Conservation (phyloP, 2,113 vertebrate species). For the Protomyctophum bolini region DNA sequence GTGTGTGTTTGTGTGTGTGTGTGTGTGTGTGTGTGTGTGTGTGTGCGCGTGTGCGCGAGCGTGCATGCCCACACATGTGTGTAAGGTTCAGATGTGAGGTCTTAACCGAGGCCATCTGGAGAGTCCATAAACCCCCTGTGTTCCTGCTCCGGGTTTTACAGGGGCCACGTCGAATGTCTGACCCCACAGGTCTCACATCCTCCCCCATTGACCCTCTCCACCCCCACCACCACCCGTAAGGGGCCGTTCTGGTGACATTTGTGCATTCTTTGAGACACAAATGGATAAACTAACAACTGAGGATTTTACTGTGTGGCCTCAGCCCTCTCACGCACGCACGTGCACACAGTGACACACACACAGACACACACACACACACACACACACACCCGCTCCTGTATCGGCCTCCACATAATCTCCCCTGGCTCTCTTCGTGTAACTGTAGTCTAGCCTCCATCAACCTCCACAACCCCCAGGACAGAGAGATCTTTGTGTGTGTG, state of each 20-base stretch:
- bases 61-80: background rate
- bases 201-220: slow-evolving; percentile 1
- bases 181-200: slow-evolving; percentile 26
- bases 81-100: slow-evolving; percentile 32
- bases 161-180: slow-evolving; percentile 41
- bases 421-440: slow-evolving; percentile 31
- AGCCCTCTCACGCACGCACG: background rate
- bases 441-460: slow-evolving; percentile 19
- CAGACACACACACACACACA: slow-evolving; percentile 13
- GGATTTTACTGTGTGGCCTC: no score
- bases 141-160: slow-evolving; percentile 43
- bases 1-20: slow-evolving; percentile 1
- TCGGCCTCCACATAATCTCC: slow-evolving; percentile 26
- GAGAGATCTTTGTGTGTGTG: slow-evolving; percentile 44
- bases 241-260: no score
- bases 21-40: slow-evolving; percentile 1
- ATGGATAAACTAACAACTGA: no score
- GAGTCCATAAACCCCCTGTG: slow-evolving; percentile 29
- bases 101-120: slow-evolving; percentile 34
- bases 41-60: background rate
- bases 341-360: slow-evolving; percentile 3
- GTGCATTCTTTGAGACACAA: no score
- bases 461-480: slow-evolving; percentile 47
- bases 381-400: background rate
- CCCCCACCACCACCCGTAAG: background rate